Base-by-base conservation (phyloP, 2,888 invertebrate species). In the Agrochola circellaris region DNA sequence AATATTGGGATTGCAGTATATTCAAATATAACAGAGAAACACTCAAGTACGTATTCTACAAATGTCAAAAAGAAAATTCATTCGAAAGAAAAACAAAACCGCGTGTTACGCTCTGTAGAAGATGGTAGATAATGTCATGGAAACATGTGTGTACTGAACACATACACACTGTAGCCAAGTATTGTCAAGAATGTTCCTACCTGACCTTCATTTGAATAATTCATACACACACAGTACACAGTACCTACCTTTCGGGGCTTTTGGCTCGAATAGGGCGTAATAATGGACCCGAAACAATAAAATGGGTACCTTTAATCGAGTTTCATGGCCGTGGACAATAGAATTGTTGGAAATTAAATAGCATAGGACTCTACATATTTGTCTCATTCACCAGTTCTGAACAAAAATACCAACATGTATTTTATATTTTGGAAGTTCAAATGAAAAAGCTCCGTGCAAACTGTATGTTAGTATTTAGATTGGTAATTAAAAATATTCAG, bases 141-240 rank as follows among this genome's bases (percentile, higher is more conserved):
- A 54, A 7, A 26, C 17, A 58, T 30, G 26, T 30, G 48, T 30
- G 38, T 67, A 67, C 23, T 26, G 20, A 45, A 45, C 6, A 34
- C 48, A 51, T 20, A n/a, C 23, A 48, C 23, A 42, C 11, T 13
- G 20, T 42, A 23, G 2, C 30, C 30, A 23, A 58, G 48, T 73
- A 75, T 58, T 75, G 42, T 67, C 38, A 51, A 56, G 42, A 56
- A 62, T 38, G 58, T n/a, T 38, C 3, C 17, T 30, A 48, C 30
- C 65, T 66, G 65, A 66, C 54, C 77, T 77, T 66, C 17, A 82
- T 80, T 77, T 77, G 34, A 82, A 82, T 80, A 80, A 56, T 70
- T 80, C 56, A 77, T 82, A 61, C 1, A 54, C 6, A 65, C 26
- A 56, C 17, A 20, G 65, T 73, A 20, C 48, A 51, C 48, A 51